phyloP scores from a whole-genome alignment of 2,797 vertebrate genomes.

The Gymnopithys bicolor region DNA sequence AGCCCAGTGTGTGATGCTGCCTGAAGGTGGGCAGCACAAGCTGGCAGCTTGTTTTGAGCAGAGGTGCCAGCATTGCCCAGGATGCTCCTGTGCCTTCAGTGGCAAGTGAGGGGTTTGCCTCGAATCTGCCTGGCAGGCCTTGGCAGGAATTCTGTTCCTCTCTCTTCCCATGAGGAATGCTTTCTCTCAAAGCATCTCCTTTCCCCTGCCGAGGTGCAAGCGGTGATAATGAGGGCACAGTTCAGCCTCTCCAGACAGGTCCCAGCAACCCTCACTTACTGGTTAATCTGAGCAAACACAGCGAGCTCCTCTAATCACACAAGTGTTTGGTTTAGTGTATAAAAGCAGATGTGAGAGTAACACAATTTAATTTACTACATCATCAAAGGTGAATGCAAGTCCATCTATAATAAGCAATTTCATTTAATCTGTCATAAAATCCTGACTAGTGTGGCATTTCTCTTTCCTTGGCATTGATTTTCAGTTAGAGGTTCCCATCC shows the following conservation, averaged over 20 bases:
- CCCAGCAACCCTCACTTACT: background rate
- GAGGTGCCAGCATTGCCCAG: background rate
- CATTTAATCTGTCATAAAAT: background rate
- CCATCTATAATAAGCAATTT: background rate
- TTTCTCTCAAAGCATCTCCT: rapidly evolving
- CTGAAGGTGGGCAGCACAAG: background rate
- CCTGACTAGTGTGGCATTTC: background rate
- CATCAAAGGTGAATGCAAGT: background rate
- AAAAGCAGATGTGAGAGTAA: background rate
- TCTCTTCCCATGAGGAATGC: background rate
- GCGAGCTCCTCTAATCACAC: background rate
- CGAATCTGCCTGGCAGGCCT: background rate
- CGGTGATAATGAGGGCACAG: background rate
- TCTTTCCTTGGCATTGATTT: background rate
- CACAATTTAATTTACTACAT: background rate
- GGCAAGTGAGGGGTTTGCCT: background rate
- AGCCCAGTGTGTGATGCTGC: background rate
- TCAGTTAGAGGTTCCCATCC: background rate
- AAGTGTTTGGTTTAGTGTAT: background rate
- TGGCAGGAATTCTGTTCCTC: background rate
- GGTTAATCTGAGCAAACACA: background rate
- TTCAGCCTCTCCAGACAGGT: background rate
- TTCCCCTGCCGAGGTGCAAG: background rate
- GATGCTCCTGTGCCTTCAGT: background rate
- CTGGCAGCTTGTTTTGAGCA: background rate